Evolutionary conservation across 2,888 invertebrate genomes (phyloP).

Genomic region (Boloria selene): DNA sequence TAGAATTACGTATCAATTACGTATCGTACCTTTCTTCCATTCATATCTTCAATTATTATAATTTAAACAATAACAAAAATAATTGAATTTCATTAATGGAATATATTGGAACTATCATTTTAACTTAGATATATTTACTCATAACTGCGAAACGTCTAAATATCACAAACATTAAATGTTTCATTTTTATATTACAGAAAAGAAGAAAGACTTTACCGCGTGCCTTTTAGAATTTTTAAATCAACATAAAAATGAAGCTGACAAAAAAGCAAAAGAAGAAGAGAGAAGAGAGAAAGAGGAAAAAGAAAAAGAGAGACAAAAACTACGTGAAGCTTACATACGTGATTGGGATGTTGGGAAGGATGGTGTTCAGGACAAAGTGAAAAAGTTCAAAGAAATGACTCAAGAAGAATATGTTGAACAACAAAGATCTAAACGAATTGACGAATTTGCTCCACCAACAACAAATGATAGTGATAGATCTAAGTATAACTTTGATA

Average conservation of each 20-base stretch:
- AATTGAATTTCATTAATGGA: too few species aligned
- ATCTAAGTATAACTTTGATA: conserved; percentile 57
- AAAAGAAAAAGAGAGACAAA: conserved; percentile 74
- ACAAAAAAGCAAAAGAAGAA: conserved; percentile 69
- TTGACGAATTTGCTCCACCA: conserved; percentile 90
- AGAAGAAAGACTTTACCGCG: conserved; percentile 67
- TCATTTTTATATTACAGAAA: conserved; percentile 54
- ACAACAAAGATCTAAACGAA: conserved; percentile 87
- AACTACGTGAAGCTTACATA: conserved; percentile 79
- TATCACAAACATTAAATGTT: too few species aligned
- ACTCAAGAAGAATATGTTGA: conserved; percentile 90
- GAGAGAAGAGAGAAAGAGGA: conserved; percentile 62
- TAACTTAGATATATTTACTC: background rate
- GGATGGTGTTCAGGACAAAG: conserved; percentile 79
- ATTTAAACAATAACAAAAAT: too few species aligned
- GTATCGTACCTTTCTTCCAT: too few species aligned
- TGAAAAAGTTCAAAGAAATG: conserved; percentile 80
- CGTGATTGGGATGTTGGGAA: conserved; percentile 90
- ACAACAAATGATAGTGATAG: conserved; percentile 48
- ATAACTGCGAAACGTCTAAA: too few species aligned
- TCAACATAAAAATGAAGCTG: conserved; percentile 75
- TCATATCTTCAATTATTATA: too few species aligned
- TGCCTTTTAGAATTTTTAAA: conserved; percentile 71
- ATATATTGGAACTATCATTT: too few species aligned
- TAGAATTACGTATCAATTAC: too few species aligned